Evolutionary conservation across 2,113 vertebrate species (phyloP).

Genomic region (Verasper variegatus): DNA sequence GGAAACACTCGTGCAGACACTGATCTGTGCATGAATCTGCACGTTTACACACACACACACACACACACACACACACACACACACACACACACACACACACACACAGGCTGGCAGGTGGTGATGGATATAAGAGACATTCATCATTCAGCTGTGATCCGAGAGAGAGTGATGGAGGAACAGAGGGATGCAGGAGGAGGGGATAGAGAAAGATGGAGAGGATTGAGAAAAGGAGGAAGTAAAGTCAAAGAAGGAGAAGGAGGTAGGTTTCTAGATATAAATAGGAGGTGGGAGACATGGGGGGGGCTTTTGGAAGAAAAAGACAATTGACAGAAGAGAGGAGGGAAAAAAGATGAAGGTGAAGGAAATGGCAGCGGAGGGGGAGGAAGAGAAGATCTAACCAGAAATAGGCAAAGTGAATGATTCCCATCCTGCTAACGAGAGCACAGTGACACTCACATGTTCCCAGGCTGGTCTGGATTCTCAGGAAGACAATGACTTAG

Average conservation of each 20-base stretch:
- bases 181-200: neutral
- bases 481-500: too few species aligned
- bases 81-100: neutral
- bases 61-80: slow-evolving; percentile 1
- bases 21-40: neutral
- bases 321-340: neutral
- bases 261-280: neutral
- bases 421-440: neutral
- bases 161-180: neutral
- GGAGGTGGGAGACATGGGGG: too few species aligned
- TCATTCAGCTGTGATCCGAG: neutral
- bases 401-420: neutral
- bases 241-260: neutral
- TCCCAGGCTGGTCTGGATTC: too few species aligned
- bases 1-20: neutral
- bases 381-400: neutral
- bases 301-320: too few species aligned
- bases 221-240: neutral
- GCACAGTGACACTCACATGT: too few species aligned
- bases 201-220: neutral
- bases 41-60: neutral
- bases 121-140: slow-evolving; percentile 36
- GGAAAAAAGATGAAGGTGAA: neutral
- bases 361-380: neutral
- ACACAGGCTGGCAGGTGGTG: slow-evolving; percentile 9